Evolutionary conservation across 2,888 invertebrate genomes (phyloP).

Genomic region (Drosophila kambysellisi): DNA sequence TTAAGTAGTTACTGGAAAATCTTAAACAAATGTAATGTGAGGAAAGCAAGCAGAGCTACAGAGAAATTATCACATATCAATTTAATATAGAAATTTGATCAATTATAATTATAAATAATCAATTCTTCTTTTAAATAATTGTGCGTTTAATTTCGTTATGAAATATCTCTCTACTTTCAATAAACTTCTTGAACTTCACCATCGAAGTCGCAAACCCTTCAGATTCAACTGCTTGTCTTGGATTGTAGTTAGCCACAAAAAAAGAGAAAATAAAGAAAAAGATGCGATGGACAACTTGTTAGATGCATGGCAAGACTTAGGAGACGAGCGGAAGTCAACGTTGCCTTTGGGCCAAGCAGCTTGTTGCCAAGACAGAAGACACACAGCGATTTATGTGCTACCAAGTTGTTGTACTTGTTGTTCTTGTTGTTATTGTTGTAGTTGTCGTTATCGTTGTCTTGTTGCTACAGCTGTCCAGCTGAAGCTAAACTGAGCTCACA

Average conservation of each 20-base stretch:
- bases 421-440: slow-evolving; percentile 9
- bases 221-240: slow-evolving; percentile 21
- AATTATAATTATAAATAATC: background rate
- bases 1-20: background rate
- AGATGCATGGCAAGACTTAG: slow-evolving; percentile 33
- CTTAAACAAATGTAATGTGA: background rate
- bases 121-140: background rate
- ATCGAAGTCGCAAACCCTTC: slow-evolving; percentile 6
- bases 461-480: slow-evolving; percentile 9
- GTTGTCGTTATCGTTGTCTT: background rate
- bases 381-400: slow-evolving; percentile 50
- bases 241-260: slow-evolving; percentile 39
- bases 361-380: slow-evolving; percentile 46
- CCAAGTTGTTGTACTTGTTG: slow-evolving; percentile 21
- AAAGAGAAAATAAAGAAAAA: slow-evolving; percentile 6
- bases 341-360: slow-evolving; percentile 38
- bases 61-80: background rate
- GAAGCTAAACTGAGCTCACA: slow-evolving; percentile 35
- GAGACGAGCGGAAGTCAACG: slow-evolving; percentile 9
- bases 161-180: background rate
- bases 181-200: slow-evolving; percentile 3
- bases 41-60: background rate
- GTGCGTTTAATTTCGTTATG: background rate
- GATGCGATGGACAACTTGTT: slow-evolving; percentile 60
- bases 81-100: background rate